Evolutionary conservation across 2,113 vertebrate species (phyloP).

Genomic region (Dromiciops gliroides): DNA sequence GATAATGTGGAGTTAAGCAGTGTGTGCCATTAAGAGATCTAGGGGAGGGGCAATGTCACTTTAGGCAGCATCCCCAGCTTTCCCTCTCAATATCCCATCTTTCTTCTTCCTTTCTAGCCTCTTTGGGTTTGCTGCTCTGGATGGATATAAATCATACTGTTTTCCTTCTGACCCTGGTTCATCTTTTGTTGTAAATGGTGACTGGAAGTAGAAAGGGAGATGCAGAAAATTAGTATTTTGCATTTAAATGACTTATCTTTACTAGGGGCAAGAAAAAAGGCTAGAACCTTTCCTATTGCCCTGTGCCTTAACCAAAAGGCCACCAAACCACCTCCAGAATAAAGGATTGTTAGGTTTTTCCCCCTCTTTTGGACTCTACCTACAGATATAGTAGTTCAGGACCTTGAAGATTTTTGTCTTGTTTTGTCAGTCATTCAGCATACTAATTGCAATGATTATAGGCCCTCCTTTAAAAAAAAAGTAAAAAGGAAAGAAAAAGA

Average conservation of each 20-base stretch:
- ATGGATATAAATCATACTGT: not conserved
- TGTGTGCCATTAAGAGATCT: not conserved
- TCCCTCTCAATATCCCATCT: not conserved
- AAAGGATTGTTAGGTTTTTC: not conserved
- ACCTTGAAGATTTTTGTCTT: not conserved
- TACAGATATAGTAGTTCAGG: not conserved
- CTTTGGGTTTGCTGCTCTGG: not conserved
- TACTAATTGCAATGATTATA: not conserved
- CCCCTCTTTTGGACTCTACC: not conserved
- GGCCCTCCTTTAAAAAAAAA: not conserved
- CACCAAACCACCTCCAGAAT: not conserved
- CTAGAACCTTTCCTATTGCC: not conserved
- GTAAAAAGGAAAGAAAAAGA: not conserved
- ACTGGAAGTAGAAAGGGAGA: not conserved
- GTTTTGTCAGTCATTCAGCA: not conserved
- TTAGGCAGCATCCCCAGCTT: not conserved
- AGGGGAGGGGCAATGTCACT: not conserved
- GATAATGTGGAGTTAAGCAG: not conserved
- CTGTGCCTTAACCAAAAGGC: not conserved
- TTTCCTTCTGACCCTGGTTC: not conserved
- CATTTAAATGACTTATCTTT: not conserved
- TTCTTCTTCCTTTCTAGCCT: not conserved
- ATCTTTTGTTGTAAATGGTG: not conserved
- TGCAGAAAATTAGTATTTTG: not conserved
- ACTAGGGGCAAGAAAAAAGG: not conserved